These are phyloP conservation scores for Xenopus laevis DNA, from an alignment of 2,113 vertebrate genomes.

Conservation along the genomic window DNA sequence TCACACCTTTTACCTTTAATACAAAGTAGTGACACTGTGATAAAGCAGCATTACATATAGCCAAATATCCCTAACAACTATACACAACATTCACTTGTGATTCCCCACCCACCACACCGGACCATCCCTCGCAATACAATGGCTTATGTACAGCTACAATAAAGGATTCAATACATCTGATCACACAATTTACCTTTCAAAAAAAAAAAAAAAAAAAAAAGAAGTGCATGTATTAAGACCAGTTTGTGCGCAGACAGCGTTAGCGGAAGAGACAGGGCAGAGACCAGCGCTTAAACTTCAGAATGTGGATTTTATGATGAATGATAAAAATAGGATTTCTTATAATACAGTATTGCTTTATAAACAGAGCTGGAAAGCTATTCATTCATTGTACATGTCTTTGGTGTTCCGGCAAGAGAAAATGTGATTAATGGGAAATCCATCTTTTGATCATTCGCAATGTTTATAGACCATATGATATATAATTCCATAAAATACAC, in stretches of 20 bases:
- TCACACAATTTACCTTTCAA: too few relatives aligned
- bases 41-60: constrained; percentile 15
- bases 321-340: constrained; percentile 64
- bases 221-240: constrained; percentile 22
- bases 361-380: constrained; percentile 76
- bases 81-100: neutral
- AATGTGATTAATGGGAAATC: too few relatives aligned
- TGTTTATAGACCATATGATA: too few relatives aligned
- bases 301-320: too few relatives aligned
- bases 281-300: too few relatives aligned
- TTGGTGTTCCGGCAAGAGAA: constrained; percentile 73
- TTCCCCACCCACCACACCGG: too few relatives aligned
- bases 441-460: too few relatives aligned
- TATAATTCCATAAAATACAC: too few relatives aligned
- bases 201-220: too few relatives aligned
- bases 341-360: constrained; percentile 85
- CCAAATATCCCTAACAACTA: constrained; percentile 8
- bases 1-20: neutral
- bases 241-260: constrained; percentile 76
- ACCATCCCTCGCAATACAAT: too few relatives aligned
- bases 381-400: constrained; percentile 64
- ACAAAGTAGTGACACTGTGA: neutral
- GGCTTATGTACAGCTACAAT: too few relatives aligned
- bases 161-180: too few relatives aligned
- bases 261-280: constrained; percentile 62